Percentiles rank a stretch among this genome's conserved stretches.
Evolutionary conservation across 1,140 invertebrate genomes (phyloP).

Genomic region (Andrena cerasifolii): DNA sequence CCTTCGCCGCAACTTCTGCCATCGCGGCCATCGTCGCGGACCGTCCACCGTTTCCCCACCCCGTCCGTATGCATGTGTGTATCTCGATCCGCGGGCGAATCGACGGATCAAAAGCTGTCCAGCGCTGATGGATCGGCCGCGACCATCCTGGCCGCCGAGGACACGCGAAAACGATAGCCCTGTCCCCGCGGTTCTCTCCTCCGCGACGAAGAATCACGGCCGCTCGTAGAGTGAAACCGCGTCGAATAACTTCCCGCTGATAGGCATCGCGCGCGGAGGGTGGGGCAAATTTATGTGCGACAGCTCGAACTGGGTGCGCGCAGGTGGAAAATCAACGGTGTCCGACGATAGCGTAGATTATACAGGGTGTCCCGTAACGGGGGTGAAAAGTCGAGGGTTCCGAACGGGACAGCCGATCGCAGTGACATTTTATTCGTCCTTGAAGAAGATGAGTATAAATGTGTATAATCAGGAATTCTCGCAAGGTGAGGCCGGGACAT

Average conservation of each 20-base stretch:
- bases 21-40: conserved; percentile 39
- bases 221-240: conserved; percentile 66
- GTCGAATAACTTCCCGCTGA: conserved; percentile 73
- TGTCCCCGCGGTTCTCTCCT: conserved; percentile 3
- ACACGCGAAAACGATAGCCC: background rate
- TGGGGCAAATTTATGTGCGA: conserved; percentile 50
- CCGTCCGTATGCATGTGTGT: background rate
- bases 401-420: no score
- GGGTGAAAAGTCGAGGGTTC: no score
- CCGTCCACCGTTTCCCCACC: conserved; percentile 30
- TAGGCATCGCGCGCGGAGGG: conserved; percentile 59
- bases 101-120: conserved; percentile 46
- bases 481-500: no score
- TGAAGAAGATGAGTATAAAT: no score
- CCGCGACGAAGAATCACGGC: conserved; percentile 21
- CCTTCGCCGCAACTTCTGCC: conserved; percentile 29
- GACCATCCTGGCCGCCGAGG: background rate
- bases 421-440: no score
- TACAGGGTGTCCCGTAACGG: no score
- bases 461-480: no score
- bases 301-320: conserved; percentile 15
- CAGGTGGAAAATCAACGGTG: conserved; percentile 44
- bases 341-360: conserved; percentile 36
- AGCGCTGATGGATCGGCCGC: background rate
- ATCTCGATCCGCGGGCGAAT: conserved; percentile 2